A percentile compares a stretch with the other conserved stretches of the same genome.
Evolutionary conservation across 2,888 invertebrate species (phyloP).

Genomic region (Camponotus fellah): DNA sequence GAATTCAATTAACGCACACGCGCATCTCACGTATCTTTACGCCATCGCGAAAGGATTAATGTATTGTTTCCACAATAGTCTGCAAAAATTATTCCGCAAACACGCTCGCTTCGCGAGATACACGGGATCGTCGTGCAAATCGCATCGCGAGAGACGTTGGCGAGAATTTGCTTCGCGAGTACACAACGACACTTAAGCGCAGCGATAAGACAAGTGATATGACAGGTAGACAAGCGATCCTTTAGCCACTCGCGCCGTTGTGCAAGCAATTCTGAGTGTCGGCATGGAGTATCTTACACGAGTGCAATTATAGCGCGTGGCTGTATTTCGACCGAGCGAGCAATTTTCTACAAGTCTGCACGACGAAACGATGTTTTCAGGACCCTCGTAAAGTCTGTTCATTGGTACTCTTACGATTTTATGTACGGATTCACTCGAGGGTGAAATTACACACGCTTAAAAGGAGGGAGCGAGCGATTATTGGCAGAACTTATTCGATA

Average conservation of each 20-base stretch:
- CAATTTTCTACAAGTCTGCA: conserved; percentile 41
- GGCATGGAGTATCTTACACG: conserved; percentile 14
- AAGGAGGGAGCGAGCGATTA: conserved; percentile 29
- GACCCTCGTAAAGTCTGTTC: conserved; percentile 21
- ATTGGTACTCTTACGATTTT: conserved; percentile 22
- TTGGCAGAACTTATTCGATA: neutral
- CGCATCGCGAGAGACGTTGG: neutral
- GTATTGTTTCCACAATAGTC: neutral
- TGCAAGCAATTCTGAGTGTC: conserved; percentile 18
- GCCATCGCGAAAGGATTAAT: neutral
- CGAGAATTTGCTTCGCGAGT: neutral
- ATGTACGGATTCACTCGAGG: neutral
- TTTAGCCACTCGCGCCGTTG: conserved; percentile 7
- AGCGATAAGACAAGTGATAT: conserved; percentile 32
- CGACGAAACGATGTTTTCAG: conserved; percentile 43
- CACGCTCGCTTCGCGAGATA: neutral
- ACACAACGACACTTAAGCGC: neutral
- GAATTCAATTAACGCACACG: neutral
- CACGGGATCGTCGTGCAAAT: neutral
- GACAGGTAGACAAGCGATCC: conserved; percentile 24
- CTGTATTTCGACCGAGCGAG: conserved; percentile 39
- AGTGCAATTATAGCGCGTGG: conserved; percentile 45
- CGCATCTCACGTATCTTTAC: neutral
- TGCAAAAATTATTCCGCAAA: conserved; percentile 3
- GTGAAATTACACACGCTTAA: conserved; percentile 24